Evolutionary conservation across 2,113 vertebrate genomes (phyloP).

Genomic region (Perognathus longimembris): DNA sequence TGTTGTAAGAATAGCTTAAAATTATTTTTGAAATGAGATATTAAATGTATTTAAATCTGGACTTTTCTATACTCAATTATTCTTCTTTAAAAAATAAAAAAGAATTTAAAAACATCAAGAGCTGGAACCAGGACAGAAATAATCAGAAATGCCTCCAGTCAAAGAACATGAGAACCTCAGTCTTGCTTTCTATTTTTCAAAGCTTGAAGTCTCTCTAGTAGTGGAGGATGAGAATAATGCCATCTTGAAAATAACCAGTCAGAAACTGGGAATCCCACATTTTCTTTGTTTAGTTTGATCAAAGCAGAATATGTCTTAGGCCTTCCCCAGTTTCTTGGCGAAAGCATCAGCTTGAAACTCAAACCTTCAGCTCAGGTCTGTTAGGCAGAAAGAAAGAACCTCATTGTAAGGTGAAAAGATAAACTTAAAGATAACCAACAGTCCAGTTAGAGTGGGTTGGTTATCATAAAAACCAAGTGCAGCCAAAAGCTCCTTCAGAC

Average conservation of each 20-base stretch:
- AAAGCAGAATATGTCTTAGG: constrained; percentile 96
- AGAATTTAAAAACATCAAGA: constrained; percentile 77
- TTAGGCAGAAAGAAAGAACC: constrained; percentile 97
- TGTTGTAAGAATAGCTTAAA: constrained; percentile 78
- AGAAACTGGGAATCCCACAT: constrained; percentile 98
- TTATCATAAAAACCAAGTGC: constrained; percentile 96
- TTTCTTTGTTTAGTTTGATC: constrained; percentile 99
- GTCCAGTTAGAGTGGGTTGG: constrained; percentile 97
- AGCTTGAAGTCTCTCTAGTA: constrained; percentile 97
- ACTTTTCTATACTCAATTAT: constrained; percentile 71
- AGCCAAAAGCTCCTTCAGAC: constrained; percentile 95
- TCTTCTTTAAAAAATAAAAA: constrained; percentile 68
- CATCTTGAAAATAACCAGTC: constrained; percentile 99
- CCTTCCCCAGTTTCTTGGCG: constrained; percentile 94
- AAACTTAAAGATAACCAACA: constrained; percentile 99
- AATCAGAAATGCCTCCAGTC: constrained; percentile 49
- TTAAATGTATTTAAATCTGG: constrained; percentile 70
- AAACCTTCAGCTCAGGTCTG: constrained; percentile 96
- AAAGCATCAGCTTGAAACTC: constrained; percentile 99
- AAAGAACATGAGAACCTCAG: constrained; percentile 84
- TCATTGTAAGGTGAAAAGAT: constrained; percentile 99
- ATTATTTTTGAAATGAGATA: constrained; percentile 80
- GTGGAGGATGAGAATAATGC: constrained; percentile 99
- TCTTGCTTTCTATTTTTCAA: constrained; percentile 93
- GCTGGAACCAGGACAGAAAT: constrained; percentile 73